Evolutionary conservation across 2,113 vertebrate genomes (phyloP).

Genomic region (Mastomys natalensis): DNA sequence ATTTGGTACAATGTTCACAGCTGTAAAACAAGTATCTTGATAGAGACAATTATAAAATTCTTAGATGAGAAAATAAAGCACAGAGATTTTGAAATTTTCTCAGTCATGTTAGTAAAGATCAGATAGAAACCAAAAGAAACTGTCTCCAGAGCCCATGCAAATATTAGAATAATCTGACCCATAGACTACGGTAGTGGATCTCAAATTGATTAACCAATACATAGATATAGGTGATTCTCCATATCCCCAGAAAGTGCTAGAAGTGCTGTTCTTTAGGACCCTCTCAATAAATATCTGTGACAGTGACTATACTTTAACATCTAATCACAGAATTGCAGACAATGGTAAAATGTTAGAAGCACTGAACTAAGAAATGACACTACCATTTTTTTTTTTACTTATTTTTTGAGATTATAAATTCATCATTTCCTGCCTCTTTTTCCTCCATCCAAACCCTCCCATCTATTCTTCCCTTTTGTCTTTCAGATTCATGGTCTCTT

Average conservation of each 20-base stretch:
- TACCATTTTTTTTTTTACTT: not conserved
- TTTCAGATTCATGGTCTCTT: not conserved
- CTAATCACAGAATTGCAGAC: not conserved
- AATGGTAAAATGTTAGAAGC: not conserved
- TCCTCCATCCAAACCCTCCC: not conserved
- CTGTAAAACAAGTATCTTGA: not conserved
- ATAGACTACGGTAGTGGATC: not conserved
- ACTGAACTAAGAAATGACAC: constrained; percentile 9
- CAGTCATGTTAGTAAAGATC: not conserved
- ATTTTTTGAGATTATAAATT: not conserved
- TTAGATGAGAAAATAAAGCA: constrained; percentile 32
- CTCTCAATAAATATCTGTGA: not conserved
- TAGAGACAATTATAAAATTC: not conserved
- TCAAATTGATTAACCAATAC: not conserved
- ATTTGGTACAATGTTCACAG: not conserved
- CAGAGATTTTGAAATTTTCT: constrained; percentile 33
- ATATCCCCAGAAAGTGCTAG: not conserved
- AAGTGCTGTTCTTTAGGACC: not conserved
- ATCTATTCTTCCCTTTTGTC: not conserved
- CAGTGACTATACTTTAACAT: not conserved
- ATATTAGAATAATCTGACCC: not conserved
- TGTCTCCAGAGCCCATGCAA: not conserved
- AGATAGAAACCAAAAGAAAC: not conserved
- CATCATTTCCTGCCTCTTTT: not conserved
- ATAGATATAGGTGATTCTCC: not conserved